Percentiles rank a stretch among this genome's conserved stretches.
Conservation (phyloP, 2,113 vertebrate species). For the Tychaedon coryphoeus region DNA sequence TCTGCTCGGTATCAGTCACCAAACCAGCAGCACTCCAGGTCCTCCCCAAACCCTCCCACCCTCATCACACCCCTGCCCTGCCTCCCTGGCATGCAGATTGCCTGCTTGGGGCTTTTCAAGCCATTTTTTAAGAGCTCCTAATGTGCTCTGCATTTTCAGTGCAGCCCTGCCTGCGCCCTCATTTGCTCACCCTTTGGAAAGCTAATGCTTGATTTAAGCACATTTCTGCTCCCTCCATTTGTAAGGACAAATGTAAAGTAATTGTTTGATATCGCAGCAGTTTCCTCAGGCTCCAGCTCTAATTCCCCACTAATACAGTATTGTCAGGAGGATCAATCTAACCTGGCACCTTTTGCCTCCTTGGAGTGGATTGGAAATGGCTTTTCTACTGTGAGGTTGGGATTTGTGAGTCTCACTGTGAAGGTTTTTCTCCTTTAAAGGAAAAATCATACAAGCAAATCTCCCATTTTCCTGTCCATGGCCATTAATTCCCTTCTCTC, state of each 20-base stretch:
- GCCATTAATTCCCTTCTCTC: background rate
- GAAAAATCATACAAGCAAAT: conserved; percentile 26
- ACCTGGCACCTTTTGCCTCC: conserved; percentile 43
- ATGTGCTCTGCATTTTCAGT: background rate
- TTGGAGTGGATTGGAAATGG: conserved; percentile 37
- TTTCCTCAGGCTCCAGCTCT: conserved; percentile 51
- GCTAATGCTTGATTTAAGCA: conserved; percentile 37
- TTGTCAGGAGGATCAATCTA: conserved; percentile 49
- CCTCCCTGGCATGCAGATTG: background rate
- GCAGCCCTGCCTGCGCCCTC: background rate
- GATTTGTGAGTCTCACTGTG: background rate
- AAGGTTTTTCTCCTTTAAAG: conserved; percentile 39
- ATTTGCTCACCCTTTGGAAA: conserved; percentile 40
- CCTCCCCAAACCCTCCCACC: background rate
- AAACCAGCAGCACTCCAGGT: accelerated
- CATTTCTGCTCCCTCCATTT: conserved; percentile 37
- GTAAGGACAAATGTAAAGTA: conserved; percentile 58
- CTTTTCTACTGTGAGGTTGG: background rate
- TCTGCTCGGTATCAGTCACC: accelerated
- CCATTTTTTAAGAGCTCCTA: background rate
- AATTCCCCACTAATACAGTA: conserved; percentile 42
- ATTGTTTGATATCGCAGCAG: conserved; percentile 45
- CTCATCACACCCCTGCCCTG: accelerated
- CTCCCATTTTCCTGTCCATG: background rate
- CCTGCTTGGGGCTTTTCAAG: background rate